Base-by-base conservation (phyloP, 2,113 vertebrate species). In the Thermophis baileyi region DNA sequence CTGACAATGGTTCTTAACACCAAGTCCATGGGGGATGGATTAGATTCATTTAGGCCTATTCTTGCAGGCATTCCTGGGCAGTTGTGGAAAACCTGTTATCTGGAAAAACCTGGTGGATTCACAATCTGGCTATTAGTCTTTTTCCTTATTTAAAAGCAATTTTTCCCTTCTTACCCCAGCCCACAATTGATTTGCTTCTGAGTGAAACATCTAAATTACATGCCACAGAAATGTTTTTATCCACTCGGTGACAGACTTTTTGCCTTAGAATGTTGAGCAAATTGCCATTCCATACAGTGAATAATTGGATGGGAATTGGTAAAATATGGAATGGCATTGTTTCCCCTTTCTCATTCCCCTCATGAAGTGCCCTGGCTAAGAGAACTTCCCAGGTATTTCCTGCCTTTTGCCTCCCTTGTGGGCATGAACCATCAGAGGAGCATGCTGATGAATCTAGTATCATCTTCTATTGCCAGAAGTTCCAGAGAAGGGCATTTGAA, bases 401-500 rank as follows among this genome's bases (percentile, higher is more conserved):
- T 81, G 35, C 16, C 69, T 20, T 81, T 81, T 81, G 35, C 1
- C 74, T 81, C 74, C 35, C 35, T 81, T 81, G 2, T 9, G 74
- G 18, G 18, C 18, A 81, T 40, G 74, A 81, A 81, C 35, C 20
- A 40, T 40, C 69, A 81, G 74, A 44, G 74, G 35, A 81, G 35
- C 35, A 81, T 81, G 74, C 35, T 81, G 74, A 9, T 81, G 74
- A 81, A 44, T 44, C 35, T 81, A 44, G 20, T 20, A 20, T 44
- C 35, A 69, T 57, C 47, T 94, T 93, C 54, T 89, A 53, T 94
- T 87, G 40, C 81, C 16, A 57, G n/a, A 87, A 87, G 74, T 54
- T 91, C 89, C 69, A 93, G 51, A 85, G 92, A 92, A 53, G 86
- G 1, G 87, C 50, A 57, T 55, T 89, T 27, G 60, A 14, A 92